Percentiles rank a stretch among this genome's conserved stretches.
These are phyloP conservation scores for Labroides dimidiatus DNA, from an alignment of 2,797 vertebrate species.

Conservation along the genomic window DNA sequence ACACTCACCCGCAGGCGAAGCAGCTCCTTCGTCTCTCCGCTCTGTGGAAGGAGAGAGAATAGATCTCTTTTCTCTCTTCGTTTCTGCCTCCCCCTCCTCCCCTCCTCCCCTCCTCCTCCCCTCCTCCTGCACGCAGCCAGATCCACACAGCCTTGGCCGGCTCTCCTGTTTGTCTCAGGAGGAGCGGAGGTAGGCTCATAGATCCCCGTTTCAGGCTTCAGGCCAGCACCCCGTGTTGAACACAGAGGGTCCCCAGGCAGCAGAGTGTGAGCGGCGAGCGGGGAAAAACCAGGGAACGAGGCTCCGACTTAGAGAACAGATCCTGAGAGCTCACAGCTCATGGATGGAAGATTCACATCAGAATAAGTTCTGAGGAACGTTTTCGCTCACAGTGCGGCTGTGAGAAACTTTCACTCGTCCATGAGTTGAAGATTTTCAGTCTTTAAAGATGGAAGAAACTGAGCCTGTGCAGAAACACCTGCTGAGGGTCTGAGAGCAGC, in stretches of 20 bases:
- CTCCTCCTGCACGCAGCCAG: slow-evolving; percentile 62
- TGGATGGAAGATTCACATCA: too few species aligned
- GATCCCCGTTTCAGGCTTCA: slow-evolving; percentile 75
- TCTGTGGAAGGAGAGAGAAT: slow-evolving; percentile 53
- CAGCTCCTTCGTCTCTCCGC: slow-evolving; percentile 61
- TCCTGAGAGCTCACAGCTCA: too few species aligned
- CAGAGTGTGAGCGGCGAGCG: slow-evolving; percentile 54
- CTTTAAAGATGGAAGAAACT: too few species aligned
- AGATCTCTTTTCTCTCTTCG: slow-evolving; percentile 47
- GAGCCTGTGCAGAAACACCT: too few species aligned
- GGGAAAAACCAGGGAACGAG: slow-evolving; percentile 50
- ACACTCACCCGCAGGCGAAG: slow-evolving; percentile 66
- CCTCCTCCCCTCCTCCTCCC: slow-evolving; percentile 58
- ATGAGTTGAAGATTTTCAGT: too few species aligned
- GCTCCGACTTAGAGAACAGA: slow-evolving; percentile 14
- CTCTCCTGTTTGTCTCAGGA: slow-evolving; percentile 67
- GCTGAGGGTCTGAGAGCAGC: too few species aligned
- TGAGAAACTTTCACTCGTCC: too few species aligned
- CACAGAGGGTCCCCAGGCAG: slow-evolving; percentile 67
- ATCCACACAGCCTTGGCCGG: slow-evolving; percentile 69
- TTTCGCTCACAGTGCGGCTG: too few species aligned
- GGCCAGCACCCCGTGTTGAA: slow-evolving; percentile 75
- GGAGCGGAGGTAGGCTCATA: slow-evolving; percentile 75
- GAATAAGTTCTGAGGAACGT: too few species aligned
- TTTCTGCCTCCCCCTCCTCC: slow-evolving; percentile 62